Percentiles rank a stretch among this genome's conserved stretches.
These are phyloP conservation scores for Geococcyx californianus DNA, from an alignment of 2,113 vertebrate species.

Conservation along the genomic window DNA sequence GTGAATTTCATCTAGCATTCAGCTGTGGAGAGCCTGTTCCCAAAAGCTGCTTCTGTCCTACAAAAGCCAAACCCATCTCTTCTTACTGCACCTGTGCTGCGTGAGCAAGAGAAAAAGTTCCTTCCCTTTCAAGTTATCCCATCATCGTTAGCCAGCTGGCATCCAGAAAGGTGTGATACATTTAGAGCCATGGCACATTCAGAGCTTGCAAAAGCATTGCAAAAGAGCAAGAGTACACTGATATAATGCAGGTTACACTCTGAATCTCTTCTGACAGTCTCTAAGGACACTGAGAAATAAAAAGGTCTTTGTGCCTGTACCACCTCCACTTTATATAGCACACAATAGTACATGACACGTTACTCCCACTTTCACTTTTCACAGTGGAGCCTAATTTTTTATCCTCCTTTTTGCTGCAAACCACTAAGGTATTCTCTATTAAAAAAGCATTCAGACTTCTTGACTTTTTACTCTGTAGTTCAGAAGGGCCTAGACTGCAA, in stretches of 20 bases:
- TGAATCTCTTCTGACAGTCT: slow-evolving; percentile 24
- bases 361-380: slow-evolving; percentile 40
- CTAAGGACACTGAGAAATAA: slow-evolving; percentile 31
- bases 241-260: neutral
- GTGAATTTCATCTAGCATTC: neutral
- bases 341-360: neutral
- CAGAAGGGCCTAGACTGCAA: neutral
- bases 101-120: neutral
- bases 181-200: neutral
- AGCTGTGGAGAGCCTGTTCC: neutral
- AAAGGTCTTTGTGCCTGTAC: slow-evolving; percentile 39
- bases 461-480: neutral
- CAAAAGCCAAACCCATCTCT: neutral
- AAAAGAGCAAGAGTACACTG: neutral
- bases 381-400: neutral
- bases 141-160: neutral
- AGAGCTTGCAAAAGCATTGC: neutral
- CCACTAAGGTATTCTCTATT: neutral
- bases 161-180: neutral
- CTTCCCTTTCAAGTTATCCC: neutral
- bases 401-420: neutral
- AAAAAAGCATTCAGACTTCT: neutral
- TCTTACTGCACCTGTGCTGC: neutral
- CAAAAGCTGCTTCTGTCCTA: neutral
- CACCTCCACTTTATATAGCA: slow-evolving; percentile 5